Evolutionary conservation across 2,888 invertebrate species (phyloP), one percentile per base, ranked within the genome.

Genomic region (Drosophila siamana): DNA sequence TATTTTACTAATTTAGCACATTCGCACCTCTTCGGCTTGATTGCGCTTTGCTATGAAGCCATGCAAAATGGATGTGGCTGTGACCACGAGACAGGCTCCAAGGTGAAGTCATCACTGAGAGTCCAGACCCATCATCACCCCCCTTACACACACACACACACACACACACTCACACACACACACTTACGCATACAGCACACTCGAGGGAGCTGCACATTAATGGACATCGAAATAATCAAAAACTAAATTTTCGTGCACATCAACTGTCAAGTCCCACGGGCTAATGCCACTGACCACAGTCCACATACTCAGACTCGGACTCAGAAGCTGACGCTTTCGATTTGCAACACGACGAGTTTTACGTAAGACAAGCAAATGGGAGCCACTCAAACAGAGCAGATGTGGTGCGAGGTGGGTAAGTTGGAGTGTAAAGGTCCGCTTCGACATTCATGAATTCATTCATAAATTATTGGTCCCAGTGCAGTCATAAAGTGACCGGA

Each of bases 361-460:
- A 74, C 63, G 55, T 63, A 65, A 57, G 61, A 65, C 44, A 41
- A 57, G 33, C 38, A 52, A 52, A 13, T 57, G 57, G 55, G 40
- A 47, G 50, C 64, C 36, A 22, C 48, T 52, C 48, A 41, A 54
- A 43, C 19, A n/a, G n/a, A n/a, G n/a, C n/a, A n/a, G n/a, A n/a
- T n/a, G n/a, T 7, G 5, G 1, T 16, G 2, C 5, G 36, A 9
- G 8, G 4, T 28, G 28, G 8, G 11, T 11, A 5, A 33, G n/a
- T 15, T 15, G 15, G 36, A 13, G 13, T 59, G 52, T 19, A 16
- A 41, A 57, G 65, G 56, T 48, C 50, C 56, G 65, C 66, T 88
- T 82, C 74, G 79, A 79, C 81, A 90, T 90, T 88, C 78, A 88
- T 90, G 89, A 86, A 84, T 79, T 84, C 85, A 81, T 89, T 81